A percentile compares a stretch with the other conserved stretches of the same genome.
These are phyloP conservation scores for Stercorarius parasiticus DNA, from an alignment of 2,113 vertebrate genomes.

Conservation along the genomic window DNA sequence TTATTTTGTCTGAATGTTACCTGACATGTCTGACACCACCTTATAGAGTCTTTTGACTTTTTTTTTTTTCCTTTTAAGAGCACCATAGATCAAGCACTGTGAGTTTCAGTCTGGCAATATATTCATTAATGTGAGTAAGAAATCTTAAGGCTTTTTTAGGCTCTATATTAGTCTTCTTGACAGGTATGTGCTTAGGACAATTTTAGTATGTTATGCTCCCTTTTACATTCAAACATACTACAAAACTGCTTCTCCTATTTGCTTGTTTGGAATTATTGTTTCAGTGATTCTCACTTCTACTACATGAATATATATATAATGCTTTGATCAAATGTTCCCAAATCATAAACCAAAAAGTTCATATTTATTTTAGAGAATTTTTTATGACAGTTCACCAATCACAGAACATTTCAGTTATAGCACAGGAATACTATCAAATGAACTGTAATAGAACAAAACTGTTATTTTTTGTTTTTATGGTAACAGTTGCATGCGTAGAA, in stretches of 20 bases:
- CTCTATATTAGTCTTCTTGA: not conserved
- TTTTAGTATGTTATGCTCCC: not conserved
- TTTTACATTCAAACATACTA: conserved; percentile 19
- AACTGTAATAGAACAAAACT: not conserved
- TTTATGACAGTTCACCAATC: not conserved
- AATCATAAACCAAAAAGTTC: not conserved
- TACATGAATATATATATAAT: not conserved
- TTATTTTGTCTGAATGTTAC: not conserved
- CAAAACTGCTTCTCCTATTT: conserved; percentile 14
- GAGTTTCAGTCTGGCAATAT: conserved; percentile 12
- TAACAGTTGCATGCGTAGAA: not conserved
- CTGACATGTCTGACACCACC: not conserved
- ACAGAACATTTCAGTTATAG: not conserved
- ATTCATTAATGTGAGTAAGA: conserved; percentile 18
- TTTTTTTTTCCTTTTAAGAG: not conserved
- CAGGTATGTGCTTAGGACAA: conserved; percentile 8
- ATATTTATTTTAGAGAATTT: not conserved
- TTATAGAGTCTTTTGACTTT: not conserved
- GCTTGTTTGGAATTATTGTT: conserved; percentile 21
- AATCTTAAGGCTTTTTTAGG: not conserved
- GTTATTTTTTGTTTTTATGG: not conserved
- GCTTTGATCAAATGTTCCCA: not conserved
- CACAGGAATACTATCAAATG: not conserved
- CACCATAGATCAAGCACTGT: not conserved
- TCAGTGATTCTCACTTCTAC: not conserved